Percentiles rank a stretch among this genome's conserved stretches.
phyloP scores from a whole-genome alignment of 2,888 invertebrate species.

The Pseudococcus jackbeardsleyi region DNA sequence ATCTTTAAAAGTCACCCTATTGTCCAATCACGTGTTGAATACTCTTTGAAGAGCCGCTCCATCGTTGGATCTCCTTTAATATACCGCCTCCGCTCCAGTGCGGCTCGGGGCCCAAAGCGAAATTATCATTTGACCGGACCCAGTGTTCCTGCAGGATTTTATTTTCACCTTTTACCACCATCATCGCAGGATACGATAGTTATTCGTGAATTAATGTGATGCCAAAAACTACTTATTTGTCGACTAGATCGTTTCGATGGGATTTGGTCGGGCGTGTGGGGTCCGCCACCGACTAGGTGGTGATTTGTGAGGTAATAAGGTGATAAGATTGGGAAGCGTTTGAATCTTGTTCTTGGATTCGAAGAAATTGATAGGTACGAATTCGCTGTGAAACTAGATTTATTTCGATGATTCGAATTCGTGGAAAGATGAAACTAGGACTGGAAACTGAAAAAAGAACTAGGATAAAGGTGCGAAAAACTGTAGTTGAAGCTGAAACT shows the following conservation, averaged over 20 bases:
- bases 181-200: neutral
- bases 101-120: neutral
- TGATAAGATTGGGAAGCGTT: too few relatives aligned
- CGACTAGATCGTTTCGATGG: constrained; percentile 3
- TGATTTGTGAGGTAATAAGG: neutral
- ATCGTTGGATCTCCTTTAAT: constrained; percentile 13
- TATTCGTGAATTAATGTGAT: neutral
- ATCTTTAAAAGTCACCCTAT: constrained; percentile 62
- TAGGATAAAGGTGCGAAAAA: too few relatives aligned
- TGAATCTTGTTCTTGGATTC: too few relatives aligned
- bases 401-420: too few relatives aligned
- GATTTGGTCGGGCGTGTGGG: neutral
- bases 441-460: too few relatives aligned
- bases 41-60: constrained; percentile 56
- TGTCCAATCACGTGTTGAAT: constrained; percentile 60
- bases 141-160: neutral
- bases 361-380: too few relatives aligned
- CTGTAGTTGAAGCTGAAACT: too few relatives aligned
- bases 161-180: neutral
- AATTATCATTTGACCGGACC: neutral
- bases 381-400: too few relatives aligned
- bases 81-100: constrained; percentile 37
- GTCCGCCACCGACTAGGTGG: neutral
- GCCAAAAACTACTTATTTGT: neutral
- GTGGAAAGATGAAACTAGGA: too few relatives aligned